phyloP scores from a whole-genome alignment of 1,140 invertebrate species.

The Plutomurus gul region DNA sequence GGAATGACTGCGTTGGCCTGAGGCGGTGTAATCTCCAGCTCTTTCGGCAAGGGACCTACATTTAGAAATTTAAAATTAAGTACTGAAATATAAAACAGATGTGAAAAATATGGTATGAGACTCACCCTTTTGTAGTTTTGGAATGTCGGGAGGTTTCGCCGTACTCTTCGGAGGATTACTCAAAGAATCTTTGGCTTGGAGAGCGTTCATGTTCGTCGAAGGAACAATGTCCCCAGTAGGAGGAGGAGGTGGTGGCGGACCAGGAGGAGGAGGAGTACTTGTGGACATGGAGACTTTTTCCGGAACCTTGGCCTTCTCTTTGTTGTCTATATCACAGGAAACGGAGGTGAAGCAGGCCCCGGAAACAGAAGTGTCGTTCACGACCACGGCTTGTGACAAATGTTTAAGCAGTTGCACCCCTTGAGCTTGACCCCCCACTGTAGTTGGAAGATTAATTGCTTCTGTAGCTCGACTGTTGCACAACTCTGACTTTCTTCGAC shows the following conservation, averaged over 20 bases:
- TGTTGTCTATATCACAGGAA: constrained; percentile 39
- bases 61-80: too few relatives aligned
- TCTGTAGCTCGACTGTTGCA: neutral
- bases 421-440: constrained; percentile 9
- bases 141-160: constrained; percentile 20
- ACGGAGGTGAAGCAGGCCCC: neutral
- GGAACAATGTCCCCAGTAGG: neutral
- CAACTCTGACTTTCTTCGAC: constrained; percentile 34
- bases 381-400: constrained; percentile 27
- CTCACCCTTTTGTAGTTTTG: constrained; percentile 32
- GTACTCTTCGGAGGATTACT: neutral
- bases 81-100: neutral
- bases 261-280: neutral
- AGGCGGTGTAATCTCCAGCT: neutral
- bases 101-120: neutral
- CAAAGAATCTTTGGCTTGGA: neutral
- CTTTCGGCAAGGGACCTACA: neutral
- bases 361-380: neutral
- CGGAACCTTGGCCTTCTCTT: neutral
- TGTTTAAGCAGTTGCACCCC: constrained; percentile 31
- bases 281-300: constrained; percentile 6
- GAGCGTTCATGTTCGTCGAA: neutral
- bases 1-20: constrained; percentile 14
- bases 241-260: neutral
- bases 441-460: neutral